phyloP scores from a whole-genome alignment of 2,888 invertebrate genomes.

The Agonum fuliginosum region DNA sequence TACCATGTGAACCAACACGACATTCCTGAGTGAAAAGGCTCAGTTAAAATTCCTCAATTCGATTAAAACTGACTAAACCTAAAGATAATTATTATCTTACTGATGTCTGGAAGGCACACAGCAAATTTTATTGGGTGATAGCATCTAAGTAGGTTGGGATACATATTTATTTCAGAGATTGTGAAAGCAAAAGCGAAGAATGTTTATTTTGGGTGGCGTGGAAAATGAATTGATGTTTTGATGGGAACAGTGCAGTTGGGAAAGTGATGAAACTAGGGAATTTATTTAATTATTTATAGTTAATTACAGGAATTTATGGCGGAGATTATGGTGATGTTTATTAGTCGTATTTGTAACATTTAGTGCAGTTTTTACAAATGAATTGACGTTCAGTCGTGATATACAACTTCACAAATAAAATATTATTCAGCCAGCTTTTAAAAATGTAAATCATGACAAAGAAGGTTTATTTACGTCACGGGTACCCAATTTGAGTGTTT shows the following conservation, averaged over 20 bases:
- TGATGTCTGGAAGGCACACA: neutral
- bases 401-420: too few species aligned
- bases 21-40: neutral
- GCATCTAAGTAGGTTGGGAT: neutral
- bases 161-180: neutral
- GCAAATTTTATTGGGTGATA: neutral
- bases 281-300: neutral
- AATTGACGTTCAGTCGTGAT: too few species aligned
- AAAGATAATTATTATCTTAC: neutral
- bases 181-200: neutral
- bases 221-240: neutral
- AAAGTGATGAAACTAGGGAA: neutral
- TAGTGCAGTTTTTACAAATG: too few species aligned
- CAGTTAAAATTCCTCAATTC: neutral
- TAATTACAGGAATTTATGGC: too few species aligned
- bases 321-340: too few species aligned
- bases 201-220: neutral
- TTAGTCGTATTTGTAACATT: too few species aligned
- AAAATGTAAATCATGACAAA: too few species aligned
- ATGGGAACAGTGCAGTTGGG: neutral
- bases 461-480: too few species aligned
- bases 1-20: too few species aligned
- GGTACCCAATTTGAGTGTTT: too few species aligned
- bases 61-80: neutral
- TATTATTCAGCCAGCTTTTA: too few species aligned